Evolutionary conservation across 1,140 invertebrate genomes (phyloP), one percentile per base, ranked within the genome.

Genomic region (Trichonephila clavipes): DNA sequence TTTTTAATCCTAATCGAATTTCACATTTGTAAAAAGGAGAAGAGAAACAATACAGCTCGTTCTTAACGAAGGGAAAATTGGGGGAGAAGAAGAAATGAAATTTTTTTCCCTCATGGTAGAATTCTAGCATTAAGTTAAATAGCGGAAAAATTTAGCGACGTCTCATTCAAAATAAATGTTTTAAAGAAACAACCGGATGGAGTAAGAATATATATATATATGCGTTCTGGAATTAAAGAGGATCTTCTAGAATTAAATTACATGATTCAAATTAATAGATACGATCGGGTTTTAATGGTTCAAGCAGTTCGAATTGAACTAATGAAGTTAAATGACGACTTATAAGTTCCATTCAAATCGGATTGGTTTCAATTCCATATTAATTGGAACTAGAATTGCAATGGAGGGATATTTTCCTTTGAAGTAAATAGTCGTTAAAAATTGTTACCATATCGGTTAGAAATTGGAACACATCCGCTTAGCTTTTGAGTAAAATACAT

Each of bases 81-180:
- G 12, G 21, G 3, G 59, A 28, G 10, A 1, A 19, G 28, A 77
- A 61, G 58, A 40, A 58, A 88, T 28, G 69, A 88, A 66, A 19
- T 19, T 21, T 14, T 19, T 16, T 62, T 19, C 18, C 14, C 21
- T 34, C 34, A 40, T 40, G 14, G 28, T 24, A 69, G 28, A 62
- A 88, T 77, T 90, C 34, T 12, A 81, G 88, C 34, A 90, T 90
- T 90, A 90, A 81, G 28, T 72, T 90, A 90, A 90, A 90, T 58
- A 77, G 69, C 88, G 88, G 44, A 81, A 90, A 77, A 90, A 77
- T 72, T 64, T 72, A 58, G 44, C 21, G 21, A 88, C 40, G n/a
- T 28, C 44, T 86, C n/a, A 5, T 28, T 28, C n/a, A 40, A 81
- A 81, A 51, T 14, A 28, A 51, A 83, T 34, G 18, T 77, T 77